Evolutionary conservation across 2,113 vertebrate genomes (phyloP), one percentile per base, ranked within the genome.

Genomic region (Lagenorhynchus albirostris): DNA sequence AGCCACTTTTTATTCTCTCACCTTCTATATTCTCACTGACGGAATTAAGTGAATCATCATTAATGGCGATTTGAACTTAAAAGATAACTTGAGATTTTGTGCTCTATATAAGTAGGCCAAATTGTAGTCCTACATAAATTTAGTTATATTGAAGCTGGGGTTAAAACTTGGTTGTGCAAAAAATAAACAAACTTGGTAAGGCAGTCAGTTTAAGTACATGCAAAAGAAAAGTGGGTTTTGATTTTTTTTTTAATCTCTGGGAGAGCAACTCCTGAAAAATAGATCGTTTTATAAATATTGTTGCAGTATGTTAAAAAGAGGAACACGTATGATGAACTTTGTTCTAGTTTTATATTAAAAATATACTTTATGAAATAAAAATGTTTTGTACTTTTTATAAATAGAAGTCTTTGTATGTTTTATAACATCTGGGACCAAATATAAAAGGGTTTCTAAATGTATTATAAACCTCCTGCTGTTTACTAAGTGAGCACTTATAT

Each of bases 21-120:
- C 79, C 94, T 79, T 67, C 2, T 21, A 2, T 21, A 15, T 95
- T 87, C 86, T 97, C 70, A 77, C 92, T 71, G 71, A 65, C 50
- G 82, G 2, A 65, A 2, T 93, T 67, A 65, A 89, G 50, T 92
- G 76, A 53, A 85, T 91, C 96, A 25, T n/a, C 92, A 68, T 44
- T 96, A 77, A 53, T 53, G 62, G 73, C 29, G 15, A 94, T 82
- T 63, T 58, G 62, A 62, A 53, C 55, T 25, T 79, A 41, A 53
- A 58, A 81, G 84, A 87, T 88, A 97, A 71, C 90, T 95, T 88
- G 67, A 95, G 33, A 25, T 0, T 0, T 25, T 41, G 73, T 87
- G 8, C 36, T 33, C 79, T 91, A 63, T 36, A 38, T 36, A 38
- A 36, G 36, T 60, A 79, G 44, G 36, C 33, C 36, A 12, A 92